Percentiles rank a stretch among this genome's conserved stretches.
phyloP scores from a whole-genome alignment of 2,113 vertebrate genomes.

The Cnemophilus loriae region DNA sequence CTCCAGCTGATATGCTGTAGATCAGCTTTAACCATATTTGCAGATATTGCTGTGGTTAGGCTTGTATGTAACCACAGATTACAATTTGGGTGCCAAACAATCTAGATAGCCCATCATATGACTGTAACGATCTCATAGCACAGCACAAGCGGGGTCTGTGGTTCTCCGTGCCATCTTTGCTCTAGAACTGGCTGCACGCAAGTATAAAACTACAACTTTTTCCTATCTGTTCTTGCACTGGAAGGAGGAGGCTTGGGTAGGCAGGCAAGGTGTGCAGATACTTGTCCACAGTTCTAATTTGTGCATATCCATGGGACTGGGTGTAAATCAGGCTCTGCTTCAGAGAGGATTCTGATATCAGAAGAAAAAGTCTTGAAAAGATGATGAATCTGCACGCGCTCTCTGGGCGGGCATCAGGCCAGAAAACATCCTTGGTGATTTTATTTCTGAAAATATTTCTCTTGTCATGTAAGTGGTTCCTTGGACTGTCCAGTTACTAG shows the following conservation, averaged over 20 bases:
- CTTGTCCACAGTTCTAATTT: neutral
- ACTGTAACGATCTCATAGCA: neutral
- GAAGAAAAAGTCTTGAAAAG: neutral
- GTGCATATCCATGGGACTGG: rapidly evolving
- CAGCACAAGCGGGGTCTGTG: rapidly evolving
- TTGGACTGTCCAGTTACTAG: neutral
- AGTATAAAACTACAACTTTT: neutral
- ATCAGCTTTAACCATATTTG: conserved; percentile 16
- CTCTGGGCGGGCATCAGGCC: neutral
- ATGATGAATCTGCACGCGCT: rapidly evolving
- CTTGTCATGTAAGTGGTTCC: neutral
- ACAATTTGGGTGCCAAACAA: neutral
- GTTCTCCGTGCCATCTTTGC: neutral
- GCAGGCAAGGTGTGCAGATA: neutral
- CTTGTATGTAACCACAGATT: neutral
- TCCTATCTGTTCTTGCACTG: neutral
- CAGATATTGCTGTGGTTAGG: neutral
- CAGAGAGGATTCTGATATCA: neutral
- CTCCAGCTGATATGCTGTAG: neutral
- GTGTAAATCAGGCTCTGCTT: neutral
- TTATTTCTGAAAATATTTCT: neutral
- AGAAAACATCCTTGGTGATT: neutral
- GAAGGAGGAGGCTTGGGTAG: neutral
- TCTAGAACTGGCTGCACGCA: neutral
- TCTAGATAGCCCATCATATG: conserved; percentile 1